Conservation (phyloP, 1,140 invertebrate species). For the Thaumatotibia leucotreta region DNA sequence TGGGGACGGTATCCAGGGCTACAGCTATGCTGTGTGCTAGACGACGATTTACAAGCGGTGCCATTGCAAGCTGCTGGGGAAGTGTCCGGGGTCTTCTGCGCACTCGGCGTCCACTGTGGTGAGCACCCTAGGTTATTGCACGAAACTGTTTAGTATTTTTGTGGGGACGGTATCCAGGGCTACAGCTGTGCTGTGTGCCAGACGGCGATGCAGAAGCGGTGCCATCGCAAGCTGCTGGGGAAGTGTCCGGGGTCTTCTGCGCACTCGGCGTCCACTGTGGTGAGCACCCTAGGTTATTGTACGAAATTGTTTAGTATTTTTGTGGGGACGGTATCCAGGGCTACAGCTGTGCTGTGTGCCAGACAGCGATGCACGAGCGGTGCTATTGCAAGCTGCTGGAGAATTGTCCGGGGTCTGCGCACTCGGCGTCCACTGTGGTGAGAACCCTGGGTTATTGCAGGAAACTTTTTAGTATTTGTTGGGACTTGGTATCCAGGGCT, state of each 20-base stretch:
- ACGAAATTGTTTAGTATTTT: too few relatives aligned
- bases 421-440: conserved; percentile 96
- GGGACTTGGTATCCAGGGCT: too few relatives aligned
- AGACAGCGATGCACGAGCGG: conserved; percentile 97
- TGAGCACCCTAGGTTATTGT: too few relatives aligned
- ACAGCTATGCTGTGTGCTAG: conserved; percentile 98
- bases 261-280: too few relatives aligned
- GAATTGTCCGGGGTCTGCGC: conserved; percentile 95
- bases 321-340: conserved; percentile 98
- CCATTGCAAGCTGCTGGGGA: too few relatives aligned
- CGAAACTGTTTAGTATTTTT: too few relatives aligned
- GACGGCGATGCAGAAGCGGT: conserved; percentile 97
- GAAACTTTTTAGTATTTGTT: conserved; percentile 78
- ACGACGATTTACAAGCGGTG: conserved; percentile 98
- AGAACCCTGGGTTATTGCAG: conserved; percentile 64
- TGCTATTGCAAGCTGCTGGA: conserved; percentile 97
- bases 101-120: too few relatives aligned
- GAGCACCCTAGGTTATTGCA: too few relatives aligned
- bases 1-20: conserved; percentile 99
- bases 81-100: too few relatives aligned
- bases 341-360: conserved; percentile 98
- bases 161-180: conserved; percentile 98
- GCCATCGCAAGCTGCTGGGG: conserved; percentile 96
- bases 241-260: too few relatives aligned
- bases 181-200: conserved; percentile 99